phyloP scores from a whole-genome alignment of 2,888 invertebrate species.

The Amphipoea lucens region DNA sequence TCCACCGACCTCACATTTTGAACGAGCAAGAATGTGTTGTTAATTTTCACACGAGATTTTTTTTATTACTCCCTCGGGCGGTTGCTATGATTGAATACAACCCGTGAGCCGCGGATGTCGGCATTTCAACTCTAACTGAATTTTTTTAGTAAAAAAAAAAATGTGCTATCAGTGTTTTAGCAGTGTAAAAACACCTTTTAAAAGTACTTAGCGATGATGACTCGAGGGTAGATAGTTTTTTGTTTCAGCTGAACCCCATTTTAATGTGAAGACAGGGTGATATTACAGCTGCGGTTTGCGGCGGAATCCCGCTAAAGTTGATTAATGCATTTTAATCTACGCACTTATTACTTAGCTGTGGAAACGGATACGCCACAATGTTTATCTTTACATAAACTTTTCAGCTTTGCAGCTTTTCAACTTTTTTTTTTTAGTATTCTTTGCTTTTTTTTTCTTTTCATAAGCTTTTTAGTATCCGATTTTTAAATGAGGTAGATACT shows the following conservation, averaged over 20 bases:
- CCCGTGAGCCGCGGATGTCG: constrained; percentile 74
- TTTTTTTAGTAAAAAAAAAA: constrained; percentile 63
- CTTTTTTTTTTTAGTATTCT: too few relatives aligned
- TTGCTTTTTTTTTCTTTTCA: too few relatives aligned
- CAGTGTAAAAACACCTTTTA: constrained; percentile 70
- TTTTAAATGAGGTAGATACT: not conserved
- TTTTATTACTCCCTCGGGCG: constrained; percentile 75
- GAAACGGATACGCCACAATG: constrained; percentile 32
- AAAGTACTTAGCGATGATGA: constrained; percentile 65
- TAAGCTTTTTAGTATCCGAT: not conserved
- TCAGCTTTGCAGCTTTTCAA: too few relatives aligned
- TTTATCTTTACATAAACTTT: not conserved
- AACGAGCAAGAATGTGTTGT: constrained; percentile 72
- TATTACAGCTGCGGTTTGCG: constrained; percentile 48
- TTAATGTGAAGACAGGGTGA: constrained; percentile 46
- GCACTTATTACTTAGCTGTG: constrained; percentile 39
- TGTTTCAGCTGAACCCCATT: constrained; percentile 50
- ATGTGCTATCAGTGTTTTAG: constrained; percentile 70
- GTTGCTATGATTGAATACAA: constrained; percentile 82
- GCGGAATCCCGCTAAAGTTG: constrained; percentile 52
- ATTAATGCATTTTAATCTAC: constrained; percentile 60
- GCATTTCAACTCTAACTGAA: constrained; percentile 53
- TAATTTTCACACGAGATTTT: constrained; percentile 81
- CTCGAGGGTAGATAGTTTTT: constrained; percentile 58
- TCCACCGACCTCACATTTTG: constrained; percentile 26